Base-by-base conservation (phyloP, 2,113 vertebrate species). In the Fregata magnificens region DNA sequence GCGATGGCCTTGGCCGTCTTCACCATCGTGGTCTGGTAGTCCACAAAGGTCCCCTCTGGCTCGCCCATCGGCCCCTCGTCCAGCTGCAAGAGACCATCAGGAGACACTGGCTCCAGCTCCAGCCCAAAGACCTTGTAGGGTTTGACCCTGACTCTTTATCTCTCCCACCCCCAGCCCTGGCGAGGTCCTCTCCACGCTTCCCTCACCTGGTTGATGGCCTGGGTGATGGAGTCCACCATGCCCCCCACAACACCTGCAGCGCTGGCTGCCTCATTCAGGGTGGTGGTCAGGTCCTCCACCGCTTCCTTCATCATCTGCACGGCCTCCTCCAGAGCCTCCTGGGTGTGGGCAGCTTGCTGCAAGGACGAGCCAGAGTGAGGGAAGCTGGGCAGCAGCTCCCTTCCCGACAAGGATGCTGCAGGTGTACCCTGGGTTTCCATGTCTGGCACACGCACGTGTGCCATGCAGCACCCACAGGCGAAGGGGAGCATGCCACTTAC, bases 281-380 rank as follows among this genome's bases (percentile, higher is more conserved):
- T 73, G 20, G 50, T 55, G 70, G 50, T 73, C 70, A 53, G 97
- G 97, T 99, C 99, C 19, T 99, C 99, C 8, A 99, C 99, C 0
- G 99, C 99, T 86, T 99, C 99, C 67, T 99, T 99, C 99, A 99
- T 99, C 99, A 99, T 99, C 98, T 99, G 99, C 47, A 99, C 99
- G 0, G 99, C 99, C 97, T 99, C 99, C 72, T 99, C 99, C 93
- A 99, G 98, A 38, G 99, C 99, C 93, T 99, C 99, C 96, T 99
- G 99, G 44, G 99, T 99, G 94, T 99, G 99, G 9, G 99, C 98
- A 14, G 99, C 99, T 98, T 99, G 98, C 80, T 97, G 91, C 18
- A 61, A 44, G n/a, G 67, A 66, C 3, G 56, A 24, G 32, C 31
- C 24, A n/a, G 14, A 25, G 22, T 90, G 38, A 81, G 53, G 36